Base-by-base conservation (phyloP, 2,113 vertebrate species). In the Chamaetylas fuelleborni region DNA sequence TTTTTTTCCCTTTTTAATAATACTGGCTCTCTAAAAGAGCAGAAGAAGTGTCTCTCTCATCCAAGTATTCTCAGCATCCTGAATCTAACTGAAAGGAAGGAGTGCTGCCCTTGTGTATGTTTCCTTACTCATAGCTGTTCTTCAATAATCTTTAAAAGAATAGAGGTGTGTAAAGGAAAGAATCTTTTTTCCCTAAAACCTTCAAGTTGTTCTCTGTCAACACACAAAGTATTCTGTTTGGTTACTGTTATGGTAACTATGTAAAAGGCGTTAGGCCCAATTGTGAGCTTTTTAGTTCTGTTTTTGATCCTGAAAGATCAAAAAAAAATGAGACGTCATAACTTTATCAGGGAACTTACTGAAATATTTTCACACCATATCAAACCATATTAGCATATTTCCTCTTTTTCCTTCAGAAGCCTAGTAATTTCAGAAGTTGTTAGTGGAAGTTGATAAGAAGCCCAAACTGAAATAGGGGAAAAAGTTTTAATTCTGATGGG, bases 291-390 rank as follows among this genome's bases (percentile, higher is more conserved):
- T 83, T 58, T 31, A 29, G 15, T 50, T 94, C 17, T 89, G 19
- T 64, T 60, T 85, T 79, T 61, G 28, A 87, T 72, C 26, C 19
- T 90, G 70, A 88, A 94, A 51, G 26, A 20, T 58, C 20, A 48
- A 56, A 86, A 23, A 51, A 9, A 78, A 72, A 65, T 2, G 3
- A 77, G 87, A 45, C 14, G 58, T 54, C 11, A 1, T 19, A 53
- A 43, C 19, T 81, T 82, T 60, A 25, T 79, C n/a, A 57, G 40
- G 17, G n/a, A 94, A 67, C 28, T 33, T 84, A 28, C 57, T 74
- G 70, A 58, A 81, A 29, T 60, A 28, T 40, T 84, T 74, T 87
- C 28, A 58, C 3, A 34, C n/a, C 2, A 1, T 66, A 36, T 48
- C 13, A 86, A 88, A 73, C 13, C 24, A 33, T 29, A 64, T 89